Percentiles rank a stretch among this genome's conserved stretches.
These are phyloP conservation scores for Zygaena filipendulae DNA, from an alignment of 2,888 invertebrate genomes.

Conservation along the genomic window DNA sequence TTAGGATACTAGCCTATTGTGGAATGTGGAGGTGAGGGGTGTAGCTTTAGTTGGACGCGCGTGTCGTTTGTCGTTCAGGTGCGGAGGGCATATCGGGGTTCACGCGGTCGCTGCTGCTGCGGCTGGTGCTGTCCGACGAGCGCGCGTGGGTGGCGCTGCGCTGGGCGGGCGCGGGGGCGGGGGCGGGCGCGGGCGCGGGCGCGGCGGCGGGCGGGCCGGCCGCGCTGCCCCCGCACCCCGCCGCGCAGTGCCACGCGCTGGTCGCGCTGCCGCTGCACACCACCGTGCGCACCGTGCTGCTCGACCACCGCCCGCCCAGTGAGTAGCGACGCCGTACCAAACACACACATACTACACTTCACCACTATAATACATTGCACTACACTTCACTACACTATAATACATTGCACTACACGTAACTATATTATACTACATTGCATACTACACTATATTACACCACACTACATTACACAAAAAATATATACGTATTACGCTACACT, in stretches of 20 bases:
- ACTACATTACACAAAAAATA: too few species aligned
- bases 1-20: too few species aligned
- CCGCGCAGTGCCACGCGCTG: constrained; percentile 73
- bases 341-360: not conserved
- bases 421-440: too few species aligned
- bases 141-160: constrained; percentile 81
- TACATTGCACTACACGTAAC: too few species aligned
- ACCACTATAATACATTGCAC: too few species aligned
- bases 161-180: constrained; percentile 33
- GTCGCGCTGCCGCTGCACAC: constrained; percentile 80
- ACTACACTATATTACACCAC: too few species aligned
- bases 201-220: constrained; percentile 66
- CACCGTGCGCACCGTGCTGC: constrained; percentile 78
- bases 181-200: constrained; percentile 54
- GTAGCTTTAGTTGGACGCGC: too few species aligned
- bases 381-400: too few species aligned
- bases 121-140: constrained; percentile 87
- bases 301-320: constrained; percentile 59
- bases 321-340: constrained; percentile 17
- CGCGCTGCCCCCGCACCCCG: constrained; percentile 74
- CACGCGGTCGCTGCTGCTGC: constrained; percentile 85
- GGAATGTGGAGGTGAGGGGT: too few species aligned
- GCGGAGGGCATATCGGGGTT: constrained; percentile 83
- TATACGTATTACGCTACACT: too few species aligned
- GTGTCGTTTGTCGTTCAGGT: constrained; percentile 19